Evolutionary conservation across 2,113 vertebrate species (phyloP).

Genomic region (Coptodon rendalli): DNA sequence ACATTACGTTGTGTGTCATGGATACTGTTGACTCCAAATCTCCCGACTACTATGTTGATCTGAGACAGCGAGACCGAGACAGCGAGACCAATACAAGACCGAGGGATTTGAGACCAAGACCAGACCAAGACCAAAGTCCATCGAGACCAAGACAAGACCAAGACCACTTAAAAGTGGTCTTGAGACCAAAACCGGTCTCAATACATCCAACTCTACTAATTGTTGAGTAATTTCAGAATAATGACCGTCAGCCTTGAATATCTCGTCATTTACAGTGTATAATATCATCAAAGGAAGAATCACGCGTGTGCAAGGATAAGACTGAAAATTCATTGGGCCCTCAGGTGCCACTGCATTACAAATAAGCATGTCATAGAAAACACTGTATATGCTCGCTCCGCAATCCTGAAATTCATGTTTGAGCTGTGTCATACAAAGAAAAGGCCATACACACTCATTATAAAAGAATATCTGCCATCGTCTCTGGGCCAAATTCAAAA

Average conservation of each 20-base stretch:
- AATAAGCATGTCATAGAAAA: neutral
- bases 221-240: neutral
- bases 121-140: no score
- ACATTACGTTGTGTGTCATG: rapidly evolving
- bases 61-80: rapidly evolving
- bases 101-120: neutral
- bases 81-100: rapidly evolving
- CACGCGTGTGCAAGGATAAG: rapidly evolving
- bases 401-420: neutral
- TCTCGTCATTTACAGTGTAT: neutral
- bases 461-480: neutral
- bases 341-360: neutral
- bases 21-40: neutral
- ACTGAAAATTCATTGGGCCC: rapidly evolving
- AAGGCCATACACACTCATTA: neutral
- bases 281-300: neutral
- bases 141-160: neutral
- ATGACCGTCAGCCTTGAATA: neutral
- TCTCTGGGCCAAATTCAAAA: neutral
- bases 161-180: neutral
- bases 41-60: neutral
- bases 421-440: neutral
- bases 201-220: neutral
- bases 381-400: rapidly evolving
- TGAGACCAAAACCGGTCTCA: neutral